These are phyloP conservation scores for Drosophila melanocephala DNA, from an alignment of 2,888 invertebrate species.

Conservation along the genomic window DNA sequence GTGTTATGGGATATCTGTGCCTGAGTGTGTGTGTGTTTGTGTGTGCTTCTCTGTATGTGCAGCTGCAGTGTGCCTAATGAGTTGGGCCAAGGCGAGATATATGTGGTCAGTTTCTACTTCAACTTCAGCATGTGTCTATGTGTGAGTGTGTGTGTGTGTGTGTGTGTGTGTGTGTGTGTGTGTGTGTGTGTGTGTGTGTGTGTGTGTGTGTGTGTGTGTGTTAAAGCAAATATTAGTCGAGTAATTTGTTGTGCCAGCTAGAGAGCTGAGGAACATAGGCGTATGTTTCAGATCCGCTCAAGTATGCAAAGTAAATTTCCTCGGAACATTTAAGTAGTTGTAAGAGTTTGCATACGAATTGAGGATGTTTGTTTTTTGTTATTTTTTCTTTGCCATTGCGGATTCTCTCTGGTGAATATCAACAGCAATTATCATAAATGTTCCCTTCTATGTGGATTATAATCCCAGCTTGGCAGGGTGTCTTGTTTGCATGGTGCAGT, in stretches of 20 bases:
- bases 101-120: conserved; percentile 40
- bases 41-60: background rate
- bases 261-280: conserved; percentile 7
- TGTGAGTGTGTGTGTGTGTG: background rate
- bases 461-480: background rate
- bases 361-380: conserved; percentile 3
- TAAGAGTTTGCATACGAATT: background rate
- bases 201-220: conserved; percentile 9
- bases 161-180: background rate
- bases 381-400: conserved; percentile 19
- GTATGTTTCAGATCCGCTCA: conserved; percentile 1
- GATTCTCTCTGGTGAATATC: conserved; percentile 19
- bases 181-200: conserved; percentile 17
- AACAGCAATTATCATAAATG: conserved; percentile 62
- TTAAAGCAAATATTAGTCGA: conserved; percentile 64
- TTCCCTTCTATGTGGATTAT: conserved; percentile 6
- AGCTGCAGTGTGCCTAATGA: conserved; percentile 42
- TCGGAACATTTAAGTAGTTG: conserved; percentile 5
- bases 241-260: conserved; percentile 60
- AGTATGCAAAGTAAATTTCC: conserved; percentile 22
- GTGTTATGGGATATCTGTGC: background rate
- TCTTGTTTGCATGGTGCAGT: conserved; percentile 17
- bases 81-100: conserved; percentile 42
- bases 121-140: conserved; percentile 4
- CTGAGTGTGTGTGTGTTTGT: background rate